Evolutionary conservation across 2,113 vertebrate genomes (phyloP).

Genomic region (Turnix velox): DNA sequence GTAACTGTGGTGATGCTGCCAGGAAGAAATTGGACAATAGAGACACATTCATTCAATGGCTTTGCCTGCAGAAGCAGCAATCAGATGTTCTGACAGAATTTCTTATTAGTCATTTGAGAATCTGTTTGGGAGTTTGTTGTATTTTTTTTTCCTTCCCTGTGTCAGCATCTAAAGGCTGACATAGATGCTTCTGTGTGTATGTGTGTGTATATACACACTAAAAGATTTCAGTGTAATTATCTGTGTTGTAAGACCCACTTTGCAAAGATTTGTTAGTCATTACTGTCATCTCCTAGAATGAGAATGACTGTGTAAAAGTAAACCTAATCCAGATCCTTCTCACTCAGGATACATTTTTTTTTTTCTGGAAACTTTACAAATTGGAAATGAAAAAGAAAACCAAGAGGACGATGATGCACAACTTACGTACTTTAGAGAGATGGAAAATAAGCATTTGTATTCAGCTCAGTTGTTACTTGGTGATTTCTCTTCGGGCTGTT

Average conservation of each 20-base stretch:
- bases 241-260: background rate
- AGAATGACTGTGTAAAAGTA: background rate
- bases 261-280: background rate
- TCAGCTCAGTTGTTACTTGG: background rate
- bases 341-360: background rate
- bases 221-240: background rate
- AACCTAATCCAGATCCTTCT: background rate
- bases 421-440: background rate
- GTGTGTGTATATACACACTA: background rate
- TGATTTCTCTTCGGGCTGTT: background rate
- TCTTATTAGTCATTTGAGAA: background rate
- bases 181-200: background rate
- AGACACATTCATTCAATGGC: background rate
- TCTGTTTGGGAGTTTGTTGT: background rate
- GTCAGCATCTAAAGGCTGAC: background rate
- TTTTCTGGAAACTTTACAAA: background rate
- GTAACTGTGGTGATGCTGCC: background rate
- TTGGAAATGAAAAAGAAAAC: background rate
- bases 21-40: background rate
- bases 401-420: background rate
- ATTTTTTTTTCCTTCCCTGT: background rate
- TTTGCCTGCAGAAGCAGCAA: background rate
- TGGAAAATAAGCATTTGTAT: background rate
- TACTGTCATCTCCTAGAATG: background rate
- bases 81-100: slow-evolving; percentile 9